A percentile compares a stretch with the other conserved stretches of the same genome.
phyloP scores from a whole-genome alignment of 2,888 invertebrate genomes.

The Pterostichus madidus region DNA sequence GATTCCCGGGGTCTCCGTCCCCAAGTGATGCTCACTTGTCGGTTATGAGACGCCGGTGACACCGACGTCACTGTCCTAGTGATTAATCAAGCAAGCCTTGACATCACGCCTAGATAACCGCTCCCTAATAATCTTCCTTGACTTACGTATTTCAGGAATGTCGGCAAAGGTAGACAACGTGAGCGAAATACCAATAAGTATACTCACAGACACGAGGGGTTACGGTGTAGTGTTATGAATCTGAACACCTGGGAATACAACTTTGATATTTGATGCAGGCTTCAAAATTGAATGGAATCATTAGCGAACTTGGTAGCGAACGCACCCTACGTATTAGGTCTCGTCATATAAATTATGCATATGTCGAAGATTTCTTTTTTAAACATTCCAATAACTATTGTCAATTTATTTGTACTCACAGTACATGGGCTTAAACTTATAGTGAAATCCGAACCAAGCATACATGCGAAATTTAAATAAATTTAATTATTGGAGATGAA shows the following conservation, averaged over 20 bases:
- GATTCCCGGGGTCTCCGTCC: not conserved
- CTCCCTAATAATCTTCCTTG: slow-evolving; percentile 50
- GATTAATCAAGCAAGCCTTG: slow-evolving; percentile 60
- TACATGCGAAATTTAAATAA: too few relatives aligned
- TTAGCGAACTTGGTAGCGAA: not conserved
- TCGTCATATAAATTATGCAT: too few relatives aligned
- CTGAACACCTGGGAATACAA: not conserved
- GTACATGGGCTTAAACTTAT: too few relatives aligned
- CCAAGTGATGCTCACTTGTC: slow-evolving; percentile 22
- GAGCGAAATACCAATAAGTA: slow-evolving; percentile 26
- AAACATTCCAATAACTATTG: too few relatives aligned
- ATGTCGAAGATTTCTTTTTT: too few relatives aligned
- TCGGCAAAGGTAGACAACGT: slow-evolving; percentile 22
- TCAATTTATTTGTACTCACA: too few relatives aligned
- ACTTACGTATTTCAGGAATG: slow-evolving; percentile 53
- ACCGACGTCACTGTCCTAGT: slow-evolving; percentile 47
- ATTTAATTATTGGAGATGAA: too few relatives aligned
- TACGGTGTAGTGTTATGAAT: not conserved
- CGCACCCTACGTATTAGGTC: too few relatives aligned
- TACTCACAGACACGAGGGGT: slow-evolving; percentile 9
- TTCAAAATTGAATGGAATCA: not conserved
- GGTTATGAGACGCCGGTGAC: slow-evolving; percentile 11
- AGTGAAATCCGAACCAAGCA: too few relatives aligned
- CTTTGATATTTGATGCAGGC: slow-evolving; percentile 1
- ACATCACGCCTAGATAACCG: slow-evolving; percentile 45